Base-by-base conservation (phyloP, 2,888 invertebrate genomes). In the Cenopis cana region DNA sequence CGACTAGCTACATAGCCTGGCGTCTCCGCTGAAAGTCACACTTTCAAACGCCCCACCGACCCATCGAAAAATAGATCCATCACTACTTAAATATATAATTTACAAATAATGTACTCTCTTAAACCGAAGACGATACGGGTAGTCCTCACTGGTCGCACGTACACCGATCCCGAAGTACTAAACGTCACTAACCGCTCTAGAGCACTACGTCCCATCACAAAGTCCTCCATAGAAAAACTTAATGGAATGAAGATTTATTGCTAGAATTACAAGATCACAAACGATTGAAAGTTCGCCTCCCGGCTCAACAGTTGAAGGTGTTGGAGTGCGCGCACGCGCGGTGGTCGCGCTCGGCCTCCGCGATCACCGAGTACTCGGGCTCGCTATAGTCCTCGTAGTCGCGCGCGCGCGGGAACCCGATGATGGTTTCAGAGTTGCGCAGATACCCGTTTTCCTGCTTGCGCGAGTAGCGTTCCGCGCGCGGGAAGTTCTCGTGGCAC, bases 241-340 rank as follows among this genome's bases (percentile, higher is more conserved):
- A 90, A 89, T 90, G 93, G 93, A 93, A 93, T 93, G 93, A 92
- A 93, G 91, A 87, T 89, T 93, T 93, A 94, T 94, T 94, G 93
- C 93, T 93, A 93, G 87, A 88, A 91, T 93, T 92, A 87, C 91
- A 93, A 93, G 91, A 93, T 93, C 93, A 94, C 93, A 91, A 91
- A 89, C 78, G 83, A 85, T 88, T 84, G 82, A 85, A 81, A 86
- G 87, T 86, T 82, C 85, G 72, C 62, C 59, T 66, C 70, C 72
- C 73, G 84, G 76, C 90, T 94, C 92, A 94, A 89, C 94, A 94
- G 88, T 94, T 93, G 86, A 94, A 94, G 73, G 94, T 93, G 85
- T 93, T 93, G 78, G 93, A 89, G 85, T 93, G 94, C 67, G 86
- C 80, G 82, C 93, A 93, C 75, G 89, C 80, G 76, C 91, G 91